These are phyloP conservation scores for Butorides virescens DNA, from an alignment of 2,113 vertebrate species.

Conservation along the genomic window DNA sequence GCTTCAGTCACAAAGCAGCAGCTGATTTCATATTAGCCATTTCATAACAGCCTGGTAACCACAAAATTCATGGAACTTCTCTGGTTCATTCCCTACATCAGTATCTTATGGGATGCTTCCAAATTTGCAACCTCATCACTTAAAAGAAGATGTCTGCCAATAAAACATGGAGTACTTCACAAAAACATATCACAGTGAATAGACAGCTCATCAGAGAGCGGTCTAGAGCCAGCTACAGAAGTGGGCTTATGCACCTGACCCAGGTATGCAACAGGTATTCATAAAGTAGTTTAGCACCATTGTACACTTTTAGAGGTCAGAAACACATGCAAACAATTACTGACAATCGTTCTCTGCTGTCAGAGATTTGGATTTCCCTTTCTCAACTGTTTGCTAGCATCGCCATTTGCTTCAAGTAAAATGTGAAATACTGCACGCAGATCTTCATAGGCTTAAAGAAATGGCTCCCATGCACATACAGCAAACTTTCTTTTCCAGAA, in stretches of 20 bases:
- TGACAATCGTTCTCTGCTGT: neutral
- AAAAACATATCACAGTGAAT: neutral
- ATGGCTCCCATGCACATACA: neutral
- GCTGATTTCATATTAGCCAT: neutral
- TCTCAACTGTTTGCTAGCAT: neutral
- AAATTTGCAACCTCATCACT: neutral
- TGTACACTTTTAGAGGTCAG: neutral
- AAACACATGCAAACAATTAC: neutral
- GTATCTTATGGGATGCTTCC: neutral
- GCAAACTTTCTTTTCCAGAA: neutral
- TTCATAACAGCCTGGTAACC: neutral
- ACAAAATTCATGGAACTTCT: neutral
- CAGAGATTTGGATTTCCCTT: neutral
- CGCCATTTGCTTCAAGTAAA: neutral
- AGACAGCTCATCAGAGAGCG: neutral
- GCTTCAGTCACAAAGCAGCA: neutral
- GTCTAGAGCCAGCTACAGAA: neutral
- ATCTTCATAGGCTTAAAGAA: neutral
- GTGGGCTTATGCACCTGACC: neutral
- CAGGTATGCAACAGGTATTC: neutral
- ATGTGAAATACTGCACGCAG: neutral
- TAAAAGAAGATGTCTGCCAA: neutral
- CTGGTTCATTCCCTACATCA: neutral
- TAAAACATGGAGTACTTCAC: neutral
- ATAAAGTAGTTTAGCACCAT: neutral